Conservation (phyloP, 2,797 vertebrate species). For the Gymnothorax javanicus region DNA sequence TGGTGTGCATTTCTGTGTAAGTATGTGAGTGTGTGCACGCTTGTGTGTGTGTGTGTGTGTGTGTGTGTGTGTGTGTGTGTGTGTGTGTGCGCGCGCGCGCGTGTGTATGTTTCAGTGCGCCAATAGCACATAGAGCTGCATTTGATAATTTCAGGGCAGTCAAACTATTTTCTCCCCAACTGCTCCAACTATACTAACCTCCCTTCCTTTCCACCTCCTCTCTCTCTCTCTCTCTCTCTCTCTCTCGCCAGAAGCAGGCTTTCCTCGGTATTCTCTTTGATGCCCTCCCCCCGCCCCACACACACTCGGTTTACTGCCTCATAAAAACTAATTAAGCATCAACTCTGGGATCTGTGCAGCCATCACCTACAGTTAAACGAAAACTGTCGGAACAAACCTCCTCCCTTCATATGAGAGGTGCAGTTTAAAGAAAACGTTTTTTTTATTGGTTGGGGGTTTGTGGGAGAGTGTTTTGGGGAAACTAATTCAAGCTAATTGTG, state of each 20-base stretch:
- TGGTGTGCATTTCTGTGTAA: too few relatives aligned
- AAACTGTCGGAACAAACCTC: slow-evolving; percentile 24
- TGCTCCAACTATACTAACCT: slow-evolving; percentile 15
- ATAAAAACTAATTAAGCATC: slow-evolving; percentile 58
- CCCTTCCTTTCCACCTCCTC: background rate
- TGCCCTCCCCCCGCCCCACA: slow-evolving; percentile 46
- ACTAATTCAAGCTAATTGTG: slow-evolving; percentile 55
- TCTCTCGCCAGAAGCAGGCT: slow-evolving; percentile 45
- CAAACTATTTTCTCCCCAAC: background rate
- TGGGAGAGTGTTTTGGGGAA: slow-evolving; percentile 32
- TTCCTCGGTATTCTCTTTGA: slow-evolving; percentile 60
- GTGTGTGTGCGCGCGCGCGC: background rate
- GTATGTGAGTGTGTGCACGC: background rate
- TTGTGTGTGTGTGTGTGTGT: background rate
- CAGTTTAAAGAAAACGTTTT: slow-evolving; percentile 11
- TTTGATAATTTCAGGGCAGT: background rate
- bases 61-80: background rate
- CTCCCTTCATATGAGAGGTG: slow-evolving; percentile 29
- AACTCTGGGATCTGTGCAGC: slow-evolving; percentile 47
- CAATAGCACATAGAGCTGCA: background rate
- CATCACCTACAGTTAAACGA: slow-evolving; percentile 42
- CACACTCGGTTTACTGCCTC: slow-evolving; percentile 43
- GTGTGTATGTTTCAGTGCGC: background rate
- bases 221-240: slow-evolving; percentile 25
- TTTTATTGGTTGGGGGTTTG: slow-evolving; percentile 29